Conservation (phyloP, 1,140 invertebrate species). For the Pseudomyrmex gracilis region DNA sequence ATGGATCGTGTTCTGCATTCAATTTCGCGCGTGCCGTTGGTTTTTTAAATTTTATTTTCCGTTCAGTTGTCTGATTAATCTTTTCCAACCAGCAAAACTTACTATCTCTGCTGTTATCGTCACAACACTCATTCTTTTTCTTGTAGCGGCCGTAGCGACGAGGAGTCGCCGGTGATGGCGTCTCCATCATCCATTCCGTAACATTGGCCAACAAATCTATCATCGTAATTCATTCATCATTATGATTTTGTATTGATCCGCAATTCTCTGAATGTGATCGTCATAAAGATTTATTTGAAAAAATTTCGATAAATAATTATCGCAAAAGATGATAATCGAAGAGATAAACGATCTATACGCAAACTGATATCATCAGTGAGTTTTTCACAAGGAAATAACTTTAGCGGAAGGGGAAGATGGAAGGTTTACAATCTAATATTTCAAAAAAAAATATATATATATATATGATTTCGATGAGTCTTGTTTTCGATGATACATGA, state of each 20-base stretch:
- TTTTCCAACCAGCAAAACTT: slow-evolving; percentile 80
- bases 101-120: slow-evolving; percentile 84
- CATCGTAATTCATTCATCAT: slow-evolving; percentile 75
- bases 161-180: slow-evolving; percentile 76
- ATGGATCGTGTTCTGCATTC: slow-evolving; percentile 81
- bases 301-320: slow-evolving; percentile 8
- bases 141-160: slow-evolving; percentile 83
- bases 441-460: not conserved
- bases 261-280: slow-evolving; percentile 48
- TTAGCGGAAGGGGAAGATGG: not conserved
- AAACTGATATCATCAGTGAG: not conserved
- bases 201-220: slow-evolving; percentile 83
- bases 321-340: too few species aligned
- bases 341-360: slow-evolving; percentile 11
- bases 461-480: slow-evolving; percentile 23
- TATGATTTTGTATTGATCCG: slow-evolving; percentile 63
- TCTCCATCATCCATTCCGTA: slow-evolving; percentile 81
- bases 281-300: slow-evolving; percentile 37
- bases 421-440: not conserved
- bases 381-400: slow-evolving; percentile 4
- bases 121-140: slow-evolving; percentile 85
- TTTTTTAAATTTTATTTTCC: slow-evolving; percentile 58
- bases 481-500: not conserved
- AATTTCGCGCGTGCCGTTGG: slow-evolving; percentile 74
- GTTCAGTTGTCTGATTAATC: slow-evolving; percentile 59